Evolutionary conservation across 2,797 vertebrate species (phyloP), one percentile per base, ranked within the genome.

Genomic region (Spea hammondii): DNA sequence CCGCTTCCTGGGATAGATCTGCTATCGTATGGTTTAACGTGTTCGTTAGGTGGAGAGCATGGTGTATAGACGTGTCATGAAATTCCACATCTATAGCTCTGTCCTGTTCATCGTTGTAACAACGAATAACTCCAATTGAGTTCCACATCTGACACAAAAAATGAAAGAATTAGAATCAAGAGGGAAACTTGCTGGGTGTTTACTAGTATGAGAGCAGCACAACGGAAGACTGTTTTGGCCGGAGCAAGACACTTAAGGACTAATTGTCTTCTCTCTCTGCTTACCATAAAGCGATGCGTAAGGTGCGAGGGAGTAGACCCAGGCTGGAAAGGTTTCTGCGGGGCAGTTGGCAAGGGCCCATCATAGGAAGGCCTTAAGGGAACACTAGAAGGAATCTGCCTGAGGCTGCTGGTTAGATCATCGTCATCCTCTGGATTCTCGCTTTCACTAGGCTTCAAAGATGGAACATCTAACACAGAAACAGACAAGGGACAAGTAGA

Each of bases 71-170:
- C 0, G 93, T 92, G 87, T 99, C 96, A 0, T 99, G 97, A 80
- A 99, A 99, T 80, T 99, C 98, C 11, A 99, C 85, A 4, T 99
- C 98, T 0, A 99, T 93, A 79, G 97, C 96, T 10, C 95, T 97
- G 89, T 99, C 98, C 85, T 96, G 95, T 45, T 99, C 97, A 6
- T 99, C 98, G 3, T 94, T 96, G 90, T 99, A 99, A 76, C 96
- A 93, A 14, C 97, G 96, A 74, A 99, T 89, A 14, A 98, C 95
- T 0, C 97, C 97, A 60, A 96, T 79, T 0, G 96, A 98, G 85
- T 99, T 99, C 98, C 98, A 99, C 44, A 94, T 88, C 98, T 99
- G 13, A 5, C 9, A 17, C 32, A 32, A 32, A 32, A 62, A 17
- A 46, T 4, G 47, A 49, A 49, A n/a, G 49, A 5, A 65, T 17